These are phyloP conservation scores for Euborellia annulipes DNA, from an alignment of 1,140 invertebrate species.

Conservation along the genomic window DNA sequence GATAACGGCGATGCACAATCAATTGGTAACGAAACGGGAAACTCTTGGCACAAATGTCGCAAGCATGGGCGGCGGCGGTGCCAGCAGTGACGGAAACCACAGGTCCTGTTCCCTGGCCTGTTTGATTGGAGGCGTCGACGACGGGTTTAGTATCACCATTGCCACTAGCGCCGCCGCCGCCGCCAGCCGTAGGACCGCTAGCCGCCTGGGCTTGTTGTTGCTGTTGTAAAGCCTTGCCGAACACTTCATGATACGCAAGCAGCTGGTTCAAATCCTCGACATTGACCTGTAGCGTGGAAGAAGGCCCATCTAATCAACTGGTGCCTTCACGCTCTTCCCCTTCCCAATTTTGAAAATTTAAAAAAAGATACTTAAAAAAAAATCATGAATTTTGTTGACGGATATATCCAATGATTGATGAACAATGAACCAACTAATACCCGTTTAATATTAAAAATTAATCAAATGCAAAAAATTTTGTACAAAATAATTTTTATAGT, in stretches of 20 bases:
- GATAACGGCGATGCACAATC: slow-evolving; percentile 67
- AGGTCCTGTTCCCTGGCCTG: slow-evolving; percentile 4
- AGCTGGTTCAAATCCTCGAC: slow-evolving; percentile 68
- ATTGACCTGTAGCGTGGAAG: slow-evolving; percentile 33
- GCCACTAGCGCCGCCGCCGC: neutral
- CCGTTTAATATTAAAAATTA: no score
- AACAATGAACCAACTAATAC: no score
- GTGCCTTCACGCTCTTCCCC: no score
- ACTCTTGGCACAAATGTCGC: slow-evolving; percentile 68
- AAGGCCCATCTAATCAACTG: no score
- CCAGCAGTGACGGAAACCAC: slow-evolving; percentile 41
- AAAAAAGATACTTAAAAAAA: no score
- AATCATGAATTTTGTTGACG: no score
- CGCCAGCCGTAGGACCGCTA: slow-evolving; percentile 11
- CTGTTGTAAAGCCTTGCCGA: slow-evolving; percentile 45
- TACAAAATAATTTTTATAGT: no score
- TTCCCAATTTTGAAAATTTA: no score
- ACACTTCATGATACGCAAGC: slow-evolving; percentile 71
- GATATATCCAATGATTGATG: no score
- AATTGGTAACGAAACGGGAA: slow-evolving; percentile 74
- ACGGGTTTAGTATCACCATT: neutral
- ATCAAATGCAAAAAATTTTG: no score
- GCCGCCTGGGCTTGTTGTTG: slow-evolving; percentile 37
- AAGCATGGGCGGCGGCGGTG: slow-evolving; percentile 49
- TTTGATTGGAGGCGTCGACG: neutral